These are phyloP conservation scores for Epistrophe eligans DNA, from an alignment of 2,888 invertebrate species.

Conservation along the genomic window DNA sequence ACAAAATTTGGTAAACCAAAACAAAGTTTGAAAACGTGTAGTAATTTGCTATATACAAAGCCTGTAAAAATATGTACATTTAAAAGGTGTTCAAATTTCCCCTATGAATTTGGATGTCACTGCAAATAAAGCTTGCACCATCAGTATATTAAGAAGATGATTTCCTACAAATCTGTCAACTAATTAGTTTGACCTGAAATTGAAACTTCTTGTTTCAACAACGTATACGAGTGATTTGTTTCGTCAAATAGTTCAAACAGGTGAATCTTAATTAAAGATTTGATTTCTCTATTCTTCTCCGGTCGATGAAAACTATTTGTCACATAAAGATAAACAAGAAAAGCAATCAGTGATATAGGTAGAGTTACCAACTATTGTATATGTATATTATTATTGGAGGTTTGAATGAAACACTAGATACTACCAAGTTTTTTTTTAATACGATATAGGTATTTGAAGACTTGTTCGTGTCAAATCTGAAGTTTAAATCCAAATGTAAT, in stretches of 20 bases:
- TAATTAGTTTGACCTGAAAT: constrained; percentile 29
- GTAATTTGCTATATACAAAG: not conserved
- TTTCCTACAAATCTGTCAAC: not conserved
- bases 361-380: too few species aligned
- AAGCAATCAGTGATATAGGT: not conserved
- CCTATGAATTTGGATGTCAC: too few species aligned
- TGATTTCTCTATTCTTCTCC: not conserved
- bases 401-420: too few species aligned
- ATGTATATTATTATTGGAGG: too few species aligned
- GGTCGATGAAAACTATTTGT: not conserved
- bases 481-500: too few species aligned
- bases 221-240: not conserved
- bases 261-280: not conserved
- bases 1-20: not conserved
- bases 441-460: too few species aligned
- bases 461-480: too few species aligned
- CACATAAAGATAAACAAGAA: not conserved
- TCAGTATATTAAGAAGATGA: not conserved
- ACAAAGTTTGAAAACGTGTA: not conserved
- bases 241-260: not conserved
- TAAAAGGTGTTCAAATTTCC: not conserved
- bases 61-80: not conserved
- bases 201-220: not conserved
- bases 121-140: not conserved
- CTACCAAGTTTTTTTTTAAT: too few species aligned